Conservation (phyloP, 2,888 invertebrate genomes). For the Drosophila melanosoma region DNA sequence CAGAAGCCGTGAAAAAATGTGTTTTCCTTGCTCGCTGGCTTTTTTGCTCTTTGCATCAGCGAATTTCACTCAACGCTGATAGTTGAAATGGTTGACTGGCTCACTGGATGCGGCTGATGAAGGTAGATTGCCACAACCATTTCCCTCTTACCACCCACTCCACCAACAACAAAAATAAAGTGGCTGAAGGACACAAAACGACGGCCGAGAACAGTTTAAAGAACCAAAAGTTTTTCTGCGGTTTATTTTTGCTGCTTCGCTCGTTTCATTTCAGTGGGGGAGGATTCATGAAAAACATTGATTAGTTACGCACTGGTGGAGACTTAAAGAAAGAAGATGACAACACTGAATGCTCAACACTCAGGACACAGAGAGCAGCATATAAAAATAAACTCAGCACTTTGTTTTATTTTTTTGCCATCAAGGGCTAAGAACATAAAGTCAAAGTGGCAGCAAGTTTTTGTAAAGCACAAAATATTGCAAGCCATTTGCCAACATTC, state of each 20-base stretch:
- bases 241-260: conserved; percentile 41
- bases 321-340: conserved; percentile 12
- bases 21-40: conserved; percentile 41
- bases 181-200: conserved; percentile 45
- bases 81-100: conserved; percentile 62
- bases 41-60: conserved; percentile 67
- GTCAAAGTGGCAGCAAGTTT: conserved; percentile 41
- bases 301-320: conserved; percentile 60
- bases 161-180: neutral
- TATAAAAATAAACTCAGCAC: conserved; percentile 35
- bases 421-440: conserved; percentile 44
- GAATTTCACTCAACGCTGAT: conserved; percentile 76
- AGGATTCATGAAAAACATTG: conserved; percentile 49
- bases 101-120: conserved; percentile 52
- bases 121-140: conserved; percentile 50
- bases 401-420: conserved; percentile 31
- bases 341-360: conserved; percentile 27
- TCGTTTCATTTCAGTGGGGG: conserved; percentile 7
- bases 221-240: conserved; percentile 41
- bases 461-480: conserved; percentile 36
- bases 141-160: neutral
- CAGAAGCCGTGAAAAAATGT: conserved; percentile 35
- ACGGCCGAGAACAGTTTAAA: conserved; percentile 45
- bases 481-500: conserved; percentile 28
- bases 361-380: conserved; percentile 25